A percentile compares a stretch with the other conserved stretches of the same genome.
phyloP scores from a whole-genome alignment of 2,888 invertebrate species.

The Drepanosiphum platanoidis region DNA sequence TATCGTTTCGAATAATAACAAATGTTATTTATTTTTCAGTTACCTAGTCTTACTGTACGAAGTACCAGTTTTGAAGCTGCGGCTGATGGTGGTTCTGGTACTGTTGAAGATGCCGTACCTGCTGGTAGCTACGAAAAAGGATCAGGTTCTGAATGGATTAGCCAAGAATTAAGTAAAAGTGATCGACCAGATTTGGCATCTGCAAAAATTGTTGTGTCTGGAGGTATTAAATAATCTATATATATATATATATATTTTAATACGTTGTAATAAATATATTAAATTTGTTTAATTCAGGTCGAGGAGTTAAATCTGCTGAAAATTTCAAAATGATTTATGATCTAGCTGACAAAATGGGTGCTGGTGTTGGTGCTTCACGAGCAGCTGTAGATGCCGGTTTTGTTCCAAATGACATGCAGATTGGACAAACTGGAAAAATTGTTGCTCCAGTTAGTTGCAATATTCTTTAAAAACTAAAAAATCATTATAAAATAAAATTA shows the following conservation, averaged over 20 bases:
- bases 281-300: constrained; percentile 71
- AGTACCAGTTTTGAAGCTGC: constrained; percentile 91
- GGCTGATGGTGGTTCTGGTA: constrained; percentile 80
- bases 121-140: constrained; percentile 77
- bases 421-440: constrained; percentile 99
- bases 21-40: too few relatives aligned
- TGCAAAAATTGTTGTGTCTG: constrained; percentile 89
- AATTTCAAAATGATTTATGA: constrained; percentile 96
- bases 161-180: constrained; percentile 92
- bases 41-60: constrained; percentile 87
- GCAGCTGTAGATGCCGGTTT: constrained; percentile 99
- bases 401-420: constrained; percentile 97
- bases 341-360: constrained; percentile 95
- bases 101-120: constrained; percentile 79
- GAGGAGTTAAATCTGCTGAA: constrained; percentile 98
- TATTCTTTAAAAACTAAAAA: background rate
- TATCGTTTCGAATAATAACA: too few relatives aligned
- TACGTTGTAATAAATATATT: constrained; percentile 10
- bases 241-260: background rate
- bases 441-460: constrained; percentile 84
- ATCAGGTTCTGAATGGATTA: constrained; percentile 80
- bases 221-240: constrained; percentile 71
- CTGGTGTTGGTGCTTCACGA: constrained; percentile 97
- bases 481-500: background rate
- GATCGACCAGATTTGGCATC: constrained; percentile 94